phyloP scores from a whole-genome alignment of 2,113 vertebrate genomes.

The Mesoclemmys tuberculata region DNA sequence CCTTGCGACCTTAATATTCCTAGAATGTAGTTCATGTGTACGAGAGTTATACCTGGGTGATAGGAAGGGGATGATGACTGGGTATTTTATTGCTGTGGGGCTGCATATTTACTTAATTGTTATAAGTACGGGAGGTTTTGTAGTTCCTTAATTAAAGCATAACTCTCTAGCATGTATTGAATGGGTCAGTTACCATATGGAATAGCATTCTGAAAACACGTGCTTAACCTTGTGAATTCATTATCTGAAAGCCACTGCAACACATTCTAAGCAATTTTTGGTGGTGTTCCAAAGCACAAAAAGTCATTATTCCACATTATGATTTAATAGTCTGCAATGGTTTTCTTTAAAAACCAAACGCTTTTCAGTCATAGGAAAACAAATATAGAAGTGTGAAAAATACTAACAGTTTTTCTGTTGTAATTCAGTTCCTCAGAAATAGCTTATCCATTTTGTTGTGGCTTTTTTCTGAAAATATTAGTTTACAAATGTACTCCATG shows the following conservation, averaged over 20 bases:
- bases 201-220: background rate
- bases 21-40: background rate
- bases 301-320: slow-evolving; percentile 29
- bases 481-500: background rate
- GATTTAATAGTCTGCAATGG: slow-evolving; percentile 25
- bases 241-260: background rate
- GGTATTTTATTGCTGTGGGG: background rate
- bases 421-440: background rate
- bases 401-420: background rate
- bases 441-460: background rate
- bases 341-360: background rate
- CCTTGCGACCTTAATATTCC: background rate
- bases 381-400: background rate
- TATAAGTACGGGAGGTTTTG: background rate
- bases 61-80: background rate
- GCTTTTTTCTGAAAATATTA: background rate
- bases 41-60: background rate
- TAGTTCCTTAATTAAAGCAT: background rate
- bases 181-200: background rate
- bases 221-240: background rate
- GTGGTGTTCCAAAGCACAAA: background rate
- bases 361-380: background rate
- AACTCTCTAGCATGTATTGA: background rate
- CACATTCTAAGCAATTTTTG: background rate
- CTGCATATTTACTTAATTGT: background rate